Percentiles rank a stretch among this genome's conserved stretches.
Evolutionary conservation across 2,888 invertebrate species (phyloP).

Genomic region (Leucania comma): DNA sequence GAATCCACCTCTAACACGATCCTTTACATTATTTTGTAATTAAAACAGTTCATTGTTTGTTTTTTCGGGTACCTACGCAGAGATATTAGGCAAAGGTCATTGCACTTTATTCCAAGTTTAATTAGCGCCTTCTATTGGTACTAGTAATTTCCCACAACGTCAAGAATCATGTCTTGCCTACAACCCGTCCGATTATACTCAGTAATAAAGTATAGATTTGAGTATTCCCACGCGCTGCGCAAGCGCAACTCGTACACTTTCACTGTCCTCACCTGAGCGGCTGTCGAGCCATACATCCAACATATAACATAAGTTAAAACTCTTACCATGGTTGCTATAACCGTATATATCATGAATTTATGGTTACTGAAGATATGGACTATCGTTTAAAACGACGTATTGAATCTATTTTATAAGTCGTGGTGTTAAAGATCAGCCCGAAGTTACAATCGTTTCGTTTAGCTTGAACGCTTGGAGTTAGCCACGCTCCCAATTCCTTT

Average conservation of each 20-base stretch:
- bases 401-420: neutral
- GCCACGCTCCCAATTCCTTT: too few relatives aligned
- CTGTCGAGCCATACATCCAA: neutral
- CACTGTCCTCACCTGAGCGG: slow-evolving; percentile 49
- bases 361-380: neutral
- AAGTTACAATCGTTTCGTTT: too few relatives aligned
- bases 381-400: neutral
- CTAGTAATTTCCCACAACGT: slow-evolving; percentile 7
- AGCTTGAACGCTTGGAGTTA: too few relatives aligned
- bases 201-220: slow-evolving; percentile 45
- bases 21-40: too few relatives aligned
- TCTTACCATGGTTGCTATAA: slow-evolving; percentile 6
- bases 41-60: too few relatives aligned
- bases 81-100: too few relatives aligned
- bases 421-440: neutral
- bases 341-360: slow-evolving; percentile 1
- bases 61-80: too few relatives aligned
- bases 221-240: slow-evolving; percentile 44
- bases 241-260: slow-evolving; percentile 46
- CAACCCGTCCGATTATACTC: slow-evolving; percentile 26
- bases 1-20: too few relatives aligned
- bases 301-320: slow-evolving; percentile 3
- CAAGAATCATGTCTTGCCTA: neutral
- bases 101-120: too few relatives aligned
- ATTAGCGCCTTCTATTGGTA: neutral